A percentile compares a stretch with the other conserved stretches of the same genome.
Evolutionary conservation across 37 sponge, comb jelly and placozoan species (phyloP).

Genomic region (Corticium candelabrum): DNA sequence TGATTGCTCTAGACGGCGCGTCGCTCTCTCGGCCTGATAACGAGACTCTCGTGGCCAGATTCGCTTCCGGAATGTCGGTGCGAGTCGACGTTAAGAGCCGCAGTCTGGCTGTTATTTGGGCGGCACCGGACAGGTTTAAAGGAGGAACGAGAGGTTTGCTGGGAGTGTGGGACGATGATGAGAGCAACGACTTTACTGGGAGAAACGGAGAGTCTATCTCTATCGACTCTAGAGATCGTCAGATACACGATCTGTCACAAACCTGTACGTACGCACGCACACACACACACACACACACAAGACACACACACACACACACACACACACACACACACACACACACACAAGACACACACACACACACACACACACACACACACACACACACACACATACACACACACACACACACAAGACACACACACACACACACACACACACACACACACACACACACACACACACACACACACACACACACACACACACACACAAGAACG

Average conservation of each 20-base stretch:
- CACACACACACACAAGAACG: no score
- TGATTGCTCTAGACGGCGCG: background rate
- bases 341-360: no score
- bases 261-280: slow-evolving; percentile 5
- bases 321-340: no score
- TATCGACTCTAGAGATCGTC: slow-evolving; percentile 24
- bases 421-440: no score
- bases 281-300: no score
- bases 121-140: slow-evolving; percentile 19
- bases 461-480: no score
- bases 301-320: no score
- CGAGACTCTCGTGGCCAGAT: background rate
- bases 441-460: no score
- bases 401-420: no score
- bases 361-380: no score
- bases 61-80: background rate
- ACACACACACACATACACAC: no score
- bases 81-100: background rate
- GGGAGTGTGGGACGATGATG: slow-evolving; percentile 55
- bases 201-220: slow-evolving; percentile 38
- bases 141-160: slow-evolving; percentile 50
- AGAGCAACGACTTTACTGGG: slow-evolving; percentile 40
- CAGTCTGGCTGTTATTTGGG: slow-evolving; percentile 7
- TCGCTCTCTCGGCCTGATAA: background rate
- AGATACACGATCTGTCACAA: slow-evolving; percentile 31